Conservation (phyloP, 2,113 vertebrate genomes). For the Rousettus leschenaultii region DNA sequence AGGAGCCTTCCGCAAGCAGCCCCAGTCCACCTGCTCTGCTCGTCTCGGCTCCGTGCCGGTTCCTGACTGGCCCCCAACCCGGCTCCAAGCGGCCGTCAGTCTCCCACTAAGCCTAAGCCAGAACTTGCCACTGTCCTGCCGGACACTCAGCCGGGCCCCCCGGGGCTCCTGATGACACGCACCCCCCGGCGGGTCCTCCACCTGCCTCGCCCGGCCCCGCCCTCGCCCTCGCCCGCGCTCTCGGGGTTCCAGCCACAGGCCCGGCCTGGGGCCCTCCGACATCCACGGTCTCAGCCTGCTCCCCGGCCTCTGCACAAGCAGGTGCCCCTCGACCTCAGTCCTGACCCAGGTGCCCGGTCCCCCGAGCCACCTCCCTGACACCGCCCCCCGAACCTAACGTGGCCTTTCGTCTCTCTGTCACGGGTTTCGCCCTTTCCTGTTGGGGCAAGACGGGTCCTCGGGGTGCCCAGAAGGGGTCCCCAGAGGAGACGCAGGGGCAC, state of each 20-base stretch:
- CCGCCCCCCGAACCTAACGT: fast-evolving
- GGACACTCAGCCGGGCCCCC: neutral
- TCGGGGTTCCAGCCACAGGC: neutral
- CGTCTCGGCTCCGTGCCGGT: neutral
- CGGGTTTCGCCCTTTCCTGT: neutral
- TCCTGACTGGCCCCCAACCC: neutral
- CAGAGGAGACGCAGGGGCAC: neutral
- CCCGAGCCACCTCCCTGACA: neutral
- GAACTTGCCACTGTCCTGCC: neutral
- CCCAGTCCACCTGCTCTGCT: neutral
- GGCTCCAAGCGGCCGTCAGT: neutral
- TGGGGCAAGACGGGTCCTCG: neutral
- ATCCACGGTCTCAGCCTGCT: neutral
- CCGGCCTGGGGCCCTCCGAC: neutral
- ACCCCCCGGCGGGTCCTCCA: neutral
- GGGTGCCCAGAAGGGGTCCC: neutral
- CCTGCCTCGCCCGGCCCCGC: neutral
- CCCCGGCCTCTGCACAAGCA: neutral
- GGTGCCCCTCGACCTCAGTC: neutral
- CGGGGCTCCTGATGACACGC: neutral
- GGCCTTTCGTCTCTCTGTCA: neutral
- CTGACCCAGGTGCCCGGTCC: neutral
- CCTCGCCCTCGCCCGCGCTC: too few species aligned
- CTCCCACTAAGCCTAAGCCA: neutral
- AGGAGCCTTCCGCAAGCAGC: neutral